Evolutionary conservation across 2,888 invertebrate genomes (phyloP), one percentile per base, ranked within the genome.

Genomic region (Drosophila niveifrons): DNA sequence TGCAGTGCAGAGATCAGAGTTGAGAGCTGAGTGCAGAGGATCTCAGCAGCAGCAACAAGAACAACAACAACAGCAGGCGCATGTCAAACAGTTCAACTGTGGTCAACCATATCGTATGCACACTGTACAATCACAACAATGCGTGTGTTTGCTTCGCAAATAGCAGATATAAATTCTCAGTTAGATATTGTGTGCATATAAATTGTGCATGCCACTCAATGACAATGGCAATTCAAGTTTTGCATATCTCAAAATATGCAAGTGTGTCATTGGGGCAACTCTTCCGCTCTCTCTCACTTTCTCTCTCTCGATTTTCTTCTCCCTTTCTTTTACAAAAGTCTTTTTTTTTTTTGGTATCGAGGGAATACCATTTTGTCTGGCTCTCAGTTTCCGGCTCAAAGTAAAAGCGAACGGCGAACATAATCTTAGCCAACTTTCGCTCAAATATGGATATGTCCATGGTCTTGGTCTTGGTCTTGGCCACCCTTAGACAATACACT

Each of bases 121-220:
- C 61, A 48, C 53, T 58, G 17, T 47, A 50, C 11, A 10, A 11
- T 11, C 34, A 23, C 23, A 23, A 23, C 23, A 23, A 23, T 23
- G 23, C n/a, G n/a, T 23, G 23, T 34, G 11, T 10, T 34, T 10
- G 34, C 34, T 18, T 23, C 9, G 61, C 61, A 59, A 52, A 72
- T 72, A 23, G 23, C 23, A 53, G 65, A 72, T 78, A 73, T 66
- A 73, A 47, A 46, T 55, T 44, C 39, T 10, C 34, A 10, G 34
- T 3, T 31, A 23, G 46, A 52, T 73, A 70, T 11, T 31, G 10
- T 56, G 47, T 31, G 23, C 48, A 77, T 56, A 75, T 75, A 75
- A 79, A 79, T 75, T 79, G 75, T 73, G 29, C 48, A 61, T 72
- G 73, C 73, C 73, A 66, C 75, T 58, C 61, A 74, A 74, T 48